These are phyloP conservation scores for Mythimna ferrago DNA, from an alignment of 2,888 invertebrate genomes.

Conservation along the genomic window DNA sequence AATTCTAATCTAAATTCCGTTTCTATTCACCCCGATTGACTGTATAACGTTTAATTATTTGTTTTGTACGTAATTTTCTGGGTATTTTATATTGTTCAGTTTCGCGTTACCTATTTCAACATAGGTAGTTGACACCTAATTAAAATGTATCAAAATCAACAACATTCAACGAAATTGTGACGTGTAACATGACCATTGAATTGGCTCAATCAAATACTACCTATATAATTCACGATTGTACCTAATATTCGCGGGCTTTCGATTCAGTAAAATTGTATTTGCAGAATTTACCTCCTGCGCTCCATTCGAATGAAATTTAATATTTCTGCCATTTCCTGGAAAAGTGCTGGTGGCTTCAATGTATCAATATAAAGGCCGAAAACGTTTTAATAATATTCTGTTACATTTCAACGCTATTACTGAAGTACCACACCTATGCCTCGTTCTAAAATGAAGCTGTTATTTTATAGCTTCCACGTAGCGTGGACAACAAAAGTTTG, in stretches of 20 bases:
- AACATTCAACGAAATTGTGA: neutral
- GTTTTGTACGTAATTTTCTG: neutral
- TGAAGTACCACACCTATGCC: neutral
- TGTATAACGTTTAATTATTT: neutral
- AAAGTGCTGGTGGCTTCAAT: slow-evolving; percentile 16
- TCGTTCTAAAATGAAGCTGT: slow-evolving; percentile 11
- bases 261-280: slow-evolving; percentile 11
- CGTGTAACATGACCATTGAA: neutral
- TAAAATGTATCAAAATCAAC: slow-evolving; percentile 10
- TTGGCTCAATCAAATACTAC: slow-evolving; percentile 11
- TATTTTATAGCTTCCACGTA: slow-evolving; percentile 1
- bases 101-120: neutral
- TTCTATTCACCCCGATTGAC: too few species aligned
- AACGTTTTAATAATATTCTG: slow-evolving; percentile 14
- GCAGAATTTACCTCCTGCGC: slow-evolving; percentile 5
- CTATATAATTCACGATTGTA: slow-evolving; percentile 18
- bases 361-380: slow-evolving; percentile 11
- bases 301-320: slow-evolving; percentile 30
- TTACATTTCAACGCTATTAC: slow-evolving; percentile 6
- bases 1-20: too few species aligned
- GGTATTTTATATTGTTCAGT: neutral
- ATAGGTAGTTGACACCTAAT: neutral
- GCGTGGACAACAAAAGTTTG: neutral
- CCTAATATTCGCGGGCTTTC: slow-evolving; percentile 15
- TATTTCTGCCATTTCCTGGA: slow-evolving; percentile 36